phyloP scores from a whole-genome alignment of 2,888 invertebrate species.

The Trichopoda pennipes region DNA sequence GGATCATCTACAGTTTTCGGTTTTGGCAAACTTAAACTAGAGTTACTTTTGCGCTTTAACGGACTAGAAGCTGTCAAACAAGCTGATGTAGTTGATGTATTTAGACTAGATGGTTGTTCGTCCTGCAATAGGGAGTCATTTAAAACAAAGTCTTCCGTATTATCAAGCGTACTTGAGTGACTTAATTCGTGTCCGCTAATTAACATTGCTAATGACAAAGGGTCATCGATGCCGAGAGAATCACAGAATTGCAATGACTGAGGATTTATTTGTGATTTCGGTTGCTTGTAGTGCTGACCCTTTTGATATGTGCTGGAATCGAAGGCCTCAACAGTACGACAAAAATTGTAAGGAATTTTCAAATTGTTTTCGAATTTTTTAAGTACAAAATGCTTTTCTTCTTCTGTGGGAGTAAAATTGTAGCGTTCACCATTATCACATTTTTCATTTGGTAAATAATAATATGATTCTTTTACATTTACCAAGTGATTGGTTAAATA shows the following conservation, averaged over 20 bases:
- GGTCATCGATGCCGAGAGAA: conserved; percentile 89
- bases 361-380: conserved; percentile 86
- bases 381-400: conserved; percentile 86
- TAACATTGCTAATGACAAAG: conserved; percentile 85
- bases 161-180: conserved; percentile 72
- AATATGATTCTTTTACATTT: conserved; percentile 85
- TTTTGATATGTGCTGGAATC: conserved; percentile 79
- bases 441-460: conserved; percentile 89
- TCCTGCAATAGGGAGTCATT: conserved; percentile 66
- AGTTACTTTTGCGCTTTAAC: conserved; percentile 74
- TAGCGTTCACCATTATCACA: conserved; percentile 82
- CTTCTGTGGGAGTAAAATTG: conserved; percentile 84
- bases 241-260: conserved; percentile 87
- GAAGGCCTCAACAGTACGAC: conserved; percentile 86
- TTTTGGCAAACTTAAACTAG: conserved; percentile 74
- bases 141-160: conserved; percentile 66
- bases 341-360: conserved; percentile 89
- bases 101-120: conserved; percentile 68
- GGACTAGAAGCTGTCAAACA: conserved; percentile 68
- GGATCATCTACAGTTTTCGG: conserved; percentile 66
- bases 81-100: conserved; percentile 65
- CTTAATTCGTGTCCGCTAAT: conserved; percentile 81
- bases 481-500: conserved; percentile 93
- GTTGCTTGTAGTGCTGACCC: conserved; percentile 79
- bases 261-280: conserved; percentile 84